Evolutionary conservation across 1,140 invertebrate species (phyloP), one percentile per base, ranked within the genome.

Genomic region (Cydia strobilella): DNA sequence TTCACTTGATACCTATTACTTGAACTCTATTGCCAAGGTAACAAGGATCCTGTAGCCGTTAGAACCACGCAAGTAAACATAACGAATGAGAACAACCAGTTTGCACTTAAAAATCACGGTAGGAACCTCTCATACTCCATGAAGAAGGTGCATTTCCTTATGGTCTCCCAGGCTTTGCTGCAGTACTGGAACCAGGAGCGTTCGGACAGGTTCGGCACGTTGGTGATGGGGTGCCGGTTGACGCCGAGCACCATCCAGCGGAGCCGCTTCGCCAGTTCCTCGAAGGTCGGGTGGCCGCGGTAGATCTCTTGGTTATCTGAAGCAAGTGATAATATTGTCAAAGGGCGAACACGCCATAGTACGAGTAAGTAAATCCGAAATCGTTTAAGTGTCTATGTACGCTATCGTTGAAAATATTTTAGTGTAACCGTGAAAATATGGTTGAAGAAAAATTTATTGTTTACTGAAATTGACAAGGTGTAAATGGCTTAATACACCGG

Each of bases 111-210:
- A 23, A 71, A 75, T 87, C 84, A 96, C 35, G 96, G 95, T 85
- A 97, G 93, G 74, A 97, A 93, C 89, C 96, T 94, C 80, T 96
- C 96, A 85, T 97, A 98, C 86, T 98, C 97, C 72, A 96, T 94
- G 83, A 97, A 96, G 77, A 97, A 95, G 51, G 96, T 95, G 80
- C 96, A 97, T 84, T 97, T 98, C 80, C 96, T 96, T 7, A 97
- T 96, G 15, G 95, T 95, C 75, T 97, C 97, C 95, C 96, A 97
- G 0, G 96, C 96, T 93, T 96, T 97, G 20, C 94, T 94, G 79
- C 96, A 96, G 89, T 97, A 97, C 76, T 97, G 95, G 83, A 96
- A 95, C 96, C 96, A 97, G 79, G 95, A 96, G 86, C 94, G 96
- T 85, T 97, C 96, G 1, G 95, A 95, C 25, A 96, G 84, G 74